Conservation (phyloP, 2,888 invertebrate species). For the Dorcus hopei region DNA sequence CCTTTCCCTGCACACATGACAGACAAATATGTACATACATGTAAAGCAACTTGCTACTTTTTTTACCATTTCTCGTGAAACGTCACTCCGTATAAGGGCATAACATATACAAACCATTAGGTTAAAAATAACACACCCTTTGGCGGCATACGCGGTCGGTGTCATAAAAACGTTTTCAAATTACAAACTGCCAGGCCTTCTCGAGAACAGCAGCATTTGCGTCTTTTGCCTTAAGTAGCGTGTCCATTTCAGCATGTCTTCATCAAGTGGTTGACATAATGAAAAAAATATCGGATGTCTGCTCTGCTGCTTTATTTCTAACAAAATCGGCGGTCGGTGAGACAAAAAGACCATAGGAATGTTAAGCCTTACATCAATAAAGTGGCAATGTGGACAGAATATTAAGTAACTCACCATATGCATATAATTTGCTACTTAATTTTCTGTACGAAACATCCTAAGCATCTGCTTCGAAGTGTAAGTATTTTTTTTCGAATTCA, state of each 20-base stretch:
- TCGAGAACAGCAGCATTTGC: too few species aligned
- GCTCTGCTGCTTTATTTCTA: slow-evolving; percentile 6
- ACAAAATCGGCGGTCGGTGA: slow-evolving; percentile 10
- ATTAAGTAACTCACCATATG: slow-evolving; percentile 9
- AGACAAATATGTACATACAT: too few species aligned
- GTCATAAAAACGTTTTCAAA: slow-evolving; percentile 16
- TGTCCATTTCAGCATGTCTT: slow-evolving; percentile 7
- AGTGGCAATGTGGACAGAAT: slow-evolving; percentile 3
- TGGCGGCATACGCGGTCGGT: slow-evolving; percentile 13
- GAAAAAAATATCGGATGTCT: neutral
- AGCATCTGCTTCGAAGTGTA: too few species aligned
- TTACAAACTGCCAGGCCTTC: slow-evolving; percentile 5
- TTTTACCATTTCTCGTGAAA: neutral
- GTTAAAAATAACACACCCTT: slow-evolving; percentile 16
- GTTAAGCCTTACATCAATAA: neutral
- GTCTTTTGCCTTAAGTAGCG: neutral
- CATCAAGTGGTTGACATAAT: slow-evolving; percentile 8
- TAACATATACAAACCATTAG: slow-evolving; percentile 21
- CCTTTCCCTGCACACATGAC: too few species aligned
- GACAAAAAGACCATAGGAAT: slow-evolving; percentile 4
- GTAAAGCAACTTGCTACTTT: neutral
- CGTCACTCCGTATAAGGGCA: slow-evolving; percentile 12
- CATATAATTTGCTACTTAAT: slow-evolving; percentile 8
- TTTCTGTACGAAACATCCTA: too few species aligned
- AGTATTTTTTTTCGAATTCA: too few species aligned